Base-by-base conservation (phyloP, 2,888 invertebrate species). In the Amblyteles armatorius region DNA sequence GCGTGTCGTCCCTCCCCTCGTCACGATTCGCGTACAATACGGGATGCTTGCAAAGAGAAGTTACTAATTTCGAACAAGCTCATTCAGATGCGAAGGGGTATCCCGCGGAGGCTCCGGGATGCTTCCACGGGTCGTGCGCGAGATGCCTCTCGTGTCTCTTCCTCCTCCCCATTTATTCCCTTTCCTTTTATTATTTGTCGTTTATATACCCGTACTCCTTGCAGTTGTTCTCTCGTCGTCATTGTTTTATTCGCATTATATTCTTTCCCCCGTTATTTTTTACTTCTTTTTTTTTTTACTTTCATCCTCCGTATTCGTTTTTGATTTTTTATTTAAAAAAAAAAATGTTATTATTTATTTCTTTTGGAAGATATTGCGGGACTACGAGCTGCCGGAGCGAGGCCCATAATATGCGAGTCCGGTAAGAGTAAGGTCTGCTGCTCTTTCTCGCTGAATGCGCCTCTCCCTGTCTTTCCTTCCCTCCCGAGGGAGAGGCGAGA, bases 51-150 rank as follows among this genome's bases (percentile, higher is more conserved):
- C 88, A 91, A 88, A 89, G 90, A 90, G 88, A 76, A 88, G 91
- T 90, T 91, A 90, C 92, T 92, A 92, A 92, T 92, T 92, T 92
- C 90, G 90, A 89, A 89, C 90, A 89, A 89, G 91, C 90, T 89
- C 89, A 90, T 91, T 89, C 86, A 69, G 87, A 90, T 88, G 87
- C 76, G 63, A 57, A 55, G 55, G 69, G 63, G 57, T 63, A 55
- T 19, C 57, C 33, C 57, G 77, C 22, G 13, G 77, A 40, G 65
- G 40, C 40, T 36, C 22, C 36, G 67, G 19, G 77, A 55, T 50
- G 22, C 50, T 60, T 40, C 44, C 74, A 44, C 26, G 67, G 67
- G 73, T 80, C 80, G 73, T 73, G 73, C 69, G 76, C 74, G 68
- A 60, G 40, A 29, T 52, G 40, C 52, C 63, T 48, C 68, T 78